Evolutionary conservation across 2,888 invertebrate species (phyloP).

Genomic region (Augiades crinisus): DNA sequence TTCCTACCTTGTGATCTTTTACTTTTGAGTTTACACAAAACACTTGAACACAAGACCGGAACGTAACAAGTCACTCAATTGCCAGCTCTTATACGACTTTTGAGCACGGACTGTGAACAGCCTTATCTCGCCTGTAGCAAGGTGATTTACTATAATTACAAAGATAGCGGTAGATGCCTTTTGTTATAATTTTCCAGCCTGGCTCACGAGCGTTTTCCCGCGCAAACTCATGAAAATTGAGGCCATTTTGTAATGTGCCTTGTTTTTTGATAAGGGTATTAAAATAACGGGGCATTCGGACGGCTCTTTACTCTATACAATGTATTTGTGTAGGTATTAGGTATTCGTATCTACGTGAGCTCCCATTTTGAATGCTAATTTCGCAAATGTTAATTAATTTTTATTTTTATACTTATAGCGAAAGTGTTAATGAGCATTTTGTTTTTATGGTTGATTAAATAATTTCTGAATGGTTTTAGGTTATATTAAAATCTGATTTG

Average conservation of each 20-base stretch:
- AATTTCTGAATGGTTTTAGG: too few species aligned
- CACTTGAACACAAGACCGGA: constrained; percentile 47
- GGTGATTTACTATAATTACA: constrained; percentile 82
- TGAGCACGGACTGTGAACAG: constrained; percentile 53
- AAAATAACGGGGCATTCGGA: constrained; percentile 75
- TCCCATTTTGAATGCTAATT: constrained; percentile 73
- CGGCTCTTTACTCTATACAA: constrained; percentile 60
- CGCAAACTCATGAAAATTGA: constrained; percentile 77
- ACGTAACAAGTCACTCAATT: constrained; percentile 52
- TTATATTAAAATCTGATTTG: too few species aligned
- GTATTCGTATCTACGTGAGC: constrained; percentile 66
- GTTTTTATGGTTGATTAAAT: not conserved
- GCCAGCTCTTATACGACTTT: constrained; percentile 60
- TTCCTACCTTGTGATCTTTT: constrained; percentile 48
- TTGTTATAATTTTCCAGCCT: constrained; percentile 81
- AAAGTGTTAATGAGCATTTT: not conserved
- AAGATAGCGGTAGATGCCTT: constrained; percentile 81
- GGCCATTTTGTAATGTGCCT: constrained; percentile 80
- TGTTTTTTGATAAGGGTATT: constrained; percentile 82
- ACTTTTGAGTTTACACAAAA: constrained; percentile 40
- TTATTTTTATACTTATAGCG: constrained; percentile 33
- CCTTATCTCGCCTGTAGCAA: constrained; percentile 79
- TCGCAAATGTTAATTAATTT: constrained; percentile 69
- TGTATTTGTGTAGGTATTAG: constrained; percentile 58
- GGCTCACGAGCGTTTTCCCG: constrained; percentile 75